Percentiles rank a stretch among this genome's conserved stretches.
Conservation (phyloP, 2,113 vertebrate species). For the Shinisaurus crocodilurus region DNA sequence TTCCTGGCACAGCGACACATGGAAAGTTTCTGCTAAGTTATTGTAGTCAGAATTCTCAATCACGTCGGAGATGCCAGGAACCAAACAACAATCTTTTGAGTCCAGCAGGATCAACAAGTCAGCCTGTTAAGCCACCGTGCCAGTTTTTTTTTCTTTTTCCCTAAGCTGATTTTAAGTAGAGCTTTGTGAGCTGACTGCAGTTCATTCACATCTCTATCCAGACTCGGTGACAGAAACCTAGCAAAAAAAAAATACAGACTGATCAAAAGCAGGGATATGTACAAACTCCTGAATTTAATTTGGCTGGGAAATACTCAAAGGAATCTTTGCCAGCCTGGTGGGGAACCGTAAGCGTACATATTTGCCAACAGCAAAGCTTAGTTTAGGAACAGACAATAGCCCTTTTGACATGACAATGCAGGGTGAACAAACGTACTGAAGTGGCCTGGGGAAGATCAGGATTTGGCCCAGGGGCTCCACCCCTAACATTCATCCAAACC, state of each 20-base stretch:
- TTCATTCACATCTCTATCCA: slow-evolving; percentile 13
- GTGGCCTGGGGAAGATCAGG: not conserved
- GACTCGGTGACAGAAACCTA: not conserved
- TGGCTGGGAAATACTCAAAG: not conserved
- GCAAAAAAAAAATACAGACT: slow-evolving; percentile 10
- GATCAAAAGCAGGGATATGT: slow-evolving; percentile 16
- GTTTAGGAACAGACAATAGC: slow-evolving; percentile 17
- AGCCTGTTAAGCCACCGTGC: slow-evolving; percentile 4
- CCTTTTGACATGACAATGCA: slow-evolving; percentile 16
- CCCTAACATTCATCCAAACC: not conserved
- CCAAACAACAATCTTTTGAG: slow-evolving; percentile 37
- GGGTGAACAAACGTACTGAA: not conserved
- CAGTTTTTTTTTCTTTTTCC: not conserved
- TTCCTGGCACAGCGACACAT: slow-evolving; percentile 34
- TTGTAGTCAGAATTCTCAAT: slow-evolving; percentile 43
- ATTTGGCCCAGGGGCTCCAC: not conserved
- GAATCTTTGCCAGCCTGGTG: slow-evolving; percentile 16
- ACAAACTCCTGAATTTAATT: slow-evolving; percentile 1
- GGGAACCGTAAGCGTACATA: not conserved
- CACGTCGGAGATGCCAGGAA: not conserved
- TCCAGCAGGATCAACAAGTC: slow-evolving; percentile 30
- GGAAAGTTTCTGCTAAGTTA: slow-evolving; percentile 39
- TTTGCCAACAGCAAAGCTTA: slow-evolving; percentile 24
- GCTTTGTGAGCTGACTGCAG: not conserved
- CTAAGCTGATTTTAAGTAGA: not conserved